A percentile compares a stretch with the other conserved stretches of the same genome.
Conservation (phyloP, 2,888 invertebrate genomes). For the Philopedon plagiatum region DNA sequence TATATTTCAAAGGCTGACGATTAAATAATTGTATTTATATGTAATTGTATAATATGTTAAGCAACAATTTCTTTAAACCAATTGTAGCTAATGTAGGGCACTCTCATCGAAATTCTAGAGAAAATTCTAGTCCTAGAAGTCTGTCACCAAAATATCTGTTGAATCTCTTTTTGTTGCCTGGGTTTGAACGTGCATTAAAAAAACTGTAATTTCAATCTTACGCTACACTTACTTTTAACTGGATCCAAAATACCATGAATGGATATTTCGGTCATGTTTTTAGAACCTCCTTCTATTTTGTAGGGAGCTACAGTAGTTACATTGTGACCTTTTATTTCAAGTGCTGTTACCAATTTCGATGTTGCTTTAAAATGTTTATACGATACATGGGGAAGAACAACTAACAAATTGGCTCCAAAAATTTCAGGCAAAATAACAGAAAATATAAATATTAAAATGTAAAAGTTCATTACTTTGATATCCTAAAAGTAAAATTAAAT, state of each 20-base stretch:
- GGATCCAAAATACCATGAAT: conserved; percentile 16
- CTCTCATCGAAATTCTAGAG: no score
- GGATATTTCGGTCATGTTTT: conserved; percentile 3
- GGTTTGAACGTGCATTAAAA: no score
- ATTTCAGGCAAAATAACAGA: background rate
- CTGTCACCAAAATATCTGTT: no score
- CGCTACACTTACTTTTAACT: background rate
- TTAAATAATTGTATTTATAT: no score
- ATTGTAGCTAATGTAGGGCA: no score
- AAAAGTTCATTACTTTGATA: background rate
- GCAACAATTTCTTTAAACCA: no score
- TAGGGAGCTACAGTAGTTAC: conserved; percentile 25
- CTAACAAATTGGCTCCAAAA: conserved; percentile 12
- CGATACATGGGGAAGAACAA: conserved; percentile 22
- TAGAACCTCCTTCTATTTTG: background rate
- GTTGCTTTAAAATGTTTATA: conserved; percentile 27
- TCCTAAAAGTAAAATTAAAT: background rate
- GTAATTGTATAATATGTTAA: no score
- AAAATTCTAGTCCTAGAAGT: no score
- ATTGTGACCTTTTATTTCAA: conserved; percentile 8
- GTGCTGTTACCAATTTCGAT: conserved; percentile 9
- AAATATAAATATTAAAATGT: background rate
- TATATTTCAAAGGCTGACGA: no score
- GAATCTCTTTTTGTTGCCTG: no score
- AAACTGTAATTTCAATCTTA: background rate